Evolutionary conservation across 2,888 invertebrate genomes (phyloP), one percentile per base, ranked within the genome.

Genomic region (Nomada goodeniana): DNA sequence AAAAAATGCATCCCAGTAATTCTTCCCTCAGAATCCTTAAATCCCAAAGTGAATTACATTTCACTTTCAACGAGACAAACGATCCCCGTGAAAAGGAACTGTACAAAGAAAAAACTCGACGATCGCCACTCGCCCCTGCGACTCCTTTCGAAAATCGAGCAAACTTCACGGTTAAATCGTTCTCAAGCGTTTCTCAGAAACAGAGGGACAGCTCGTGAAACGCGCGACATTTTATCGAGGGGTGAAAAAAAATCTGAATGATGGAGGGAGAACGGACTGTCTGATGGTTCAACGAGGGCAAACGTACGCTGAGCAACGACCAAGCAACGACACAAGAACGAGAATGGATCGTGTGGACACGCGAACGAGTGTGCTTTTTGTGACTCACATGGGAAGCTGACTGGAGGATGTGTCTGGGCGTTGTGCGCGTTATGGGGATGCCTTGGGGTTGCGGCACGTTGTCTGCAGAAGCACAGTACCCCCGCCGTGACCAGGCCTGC

Each of bases 391-490:
- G 93, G 93, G 91, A 92, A 93, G 90, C 91, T 92, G 90, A 93
- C 93, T 42, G 93, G 93, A 72, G 91, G 92, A 86, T 93, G 92
- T 75, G 91, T 88, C 86, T 93, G 93, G 82, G 92, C 89, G 87
- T 93, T 93, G 91, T 93, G 92, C 79, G 92, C 90, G 90, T 92
- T 93, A 88, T 93, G 93, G 68, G 89, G 90, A 80, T 92, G 93
- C 83, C 94, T 91, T 61, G 93, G 93, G 76, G 92, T 92, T 84
- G 95, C 94, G 88, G 94, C 94, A 80, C 96, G 95, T 89, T 96
- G 96, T 82, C 97, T 96, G 94, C 97, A 98, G 91, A 97, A 95
- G 94, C 97, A 98, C 93, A 96, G 95, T 85, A 96, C 96, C 80
- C 96, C 95, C 86, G 96, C 96, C 77, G 96, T 96, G 86, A 96